Percentiles rank a stretch among this genome's conserved stretches.
Conservation (phyloP, 2,888 invertebrate species). For the Rhingia campestris region DNA sequence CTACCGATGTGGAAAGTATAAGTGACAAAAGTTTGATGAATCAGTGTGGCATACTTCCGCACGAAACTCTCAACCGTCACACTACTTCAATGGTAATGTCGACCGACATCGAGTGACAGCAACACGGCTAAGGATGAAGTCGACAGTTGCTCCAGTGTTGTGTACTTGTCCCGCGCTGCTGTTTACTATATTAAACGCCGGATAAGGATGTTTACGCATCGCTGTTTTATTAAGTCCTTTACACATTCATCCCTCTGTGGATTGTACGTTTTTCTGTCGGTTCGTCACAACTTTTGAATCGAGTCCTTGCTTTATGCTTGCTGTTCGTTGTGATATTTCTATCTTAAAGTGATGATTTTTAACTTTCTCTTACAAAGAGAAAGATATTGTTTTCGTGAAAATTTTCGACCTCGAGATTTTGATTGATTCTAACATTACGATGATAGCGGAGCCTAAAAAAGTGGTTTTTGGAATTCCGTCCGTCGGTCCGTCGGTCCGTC, state of each 20-base stretch:
- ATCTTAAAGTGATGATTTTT: not conserved
- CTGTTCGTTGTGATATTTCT: constrained; percentile 17
- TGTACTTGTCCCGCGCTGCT: constrained; percentile 45
- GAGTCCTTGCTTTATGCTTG: constrained; percentile 1
- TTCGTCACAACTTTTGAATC: not conserved
- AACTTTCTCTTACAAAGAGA: no score
- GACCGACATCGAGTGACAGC: not conserved
- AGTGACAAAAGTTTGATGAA: constrained; percentile 45
- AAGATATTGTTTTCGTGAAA: no score
- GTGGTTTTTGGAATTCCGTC: no score
- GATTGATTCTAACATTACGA: no score
- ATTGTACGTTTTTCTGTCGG: not conserved
- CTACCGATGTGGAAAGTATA: constrained; percentile 59
- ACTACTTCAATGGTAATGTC: not conserved
- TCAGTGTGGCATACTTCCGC: constrained; percentile 48
- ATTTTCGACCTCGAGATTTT: no score
- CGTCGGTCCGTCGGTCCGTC: no score
- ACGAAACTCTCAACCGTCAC: constrained; percentile 34
- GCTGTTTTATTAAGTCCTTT: constrained; percentile 56
- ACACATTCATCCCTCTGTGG: constrained; percentile 1
- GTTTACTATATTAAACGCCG: constrained; percentile 54
- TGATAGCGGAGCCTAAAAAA: no score
- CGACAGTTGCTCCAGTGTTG: constrained; percentile 59
- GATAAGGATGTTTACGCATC: constrained; percentile 69
- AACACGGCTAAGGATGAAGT: constrained; percentile 10